Conservation (phyloP, 2,113 vertebrate genomes). For the Heterotilapia buettikoferi region DNA sequence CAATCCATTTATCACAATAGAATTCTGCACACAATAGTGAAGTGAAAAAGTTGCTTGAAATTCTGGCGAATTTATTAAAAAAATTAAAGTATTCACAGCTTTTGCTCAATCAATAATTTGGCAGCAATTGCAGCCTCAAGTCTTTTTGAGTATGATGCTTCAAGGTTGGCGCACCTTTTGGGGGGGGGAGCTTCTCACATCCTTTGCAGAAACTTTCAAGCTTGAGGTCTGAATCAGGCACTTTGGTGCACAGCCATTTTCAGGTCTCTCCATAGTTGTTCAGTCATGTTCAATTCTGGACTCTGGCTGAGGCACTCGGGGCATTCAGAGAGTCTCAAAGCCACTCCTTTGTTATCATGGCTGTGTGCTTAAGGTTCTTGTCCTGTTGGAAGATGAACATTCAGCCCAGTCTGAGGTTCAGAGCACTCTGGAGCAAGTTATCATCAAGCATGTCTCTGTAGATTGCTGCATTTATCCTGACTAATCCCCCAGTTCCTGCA, state of each 20-base stretch:
- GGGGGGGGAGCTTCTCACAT: not conserved
- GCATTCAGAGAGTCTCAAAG: not conserved
- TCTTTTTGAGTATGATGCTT: not conserved
- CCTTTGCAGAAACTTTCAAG: fast-evolving
- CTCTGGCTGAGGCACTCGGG: not conserved
- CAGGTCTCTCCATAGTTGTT: not conserved
- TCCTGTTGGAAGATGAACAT: not conserved
- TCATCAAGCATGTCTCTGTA: not conserved
- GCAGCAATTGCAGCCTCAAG: not conserved
- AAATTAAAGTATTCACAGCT: fast-evolving
- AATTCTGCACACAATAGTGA: fast-evolving
- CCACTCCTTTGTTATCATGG: not conserved
- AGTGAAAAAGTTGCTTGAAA: not conserved
- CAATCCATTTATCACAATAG: not conserved
- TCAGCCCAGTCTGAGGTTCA: not conserved
- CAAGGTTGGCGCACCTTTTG: not conserved
- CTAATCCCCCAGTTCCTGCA: not conserved
- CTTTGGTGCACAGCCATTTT: not conserved
- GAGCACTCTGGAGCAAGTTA: not conserved
- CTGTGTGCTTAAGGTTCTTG: not conserved
- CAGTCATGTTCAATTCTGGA: not conserved
- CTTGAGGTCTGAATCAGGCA: not conserved
- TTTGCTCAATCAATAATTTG: not conserved
- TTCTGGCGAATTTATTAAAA: fast-evolving
- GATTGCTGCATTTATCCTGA: not conserved